Evolutionary conservation across 2,797 vertebrate species (phyloP).

Genomic region (Schizopygopsis pylzovi): DNA sequence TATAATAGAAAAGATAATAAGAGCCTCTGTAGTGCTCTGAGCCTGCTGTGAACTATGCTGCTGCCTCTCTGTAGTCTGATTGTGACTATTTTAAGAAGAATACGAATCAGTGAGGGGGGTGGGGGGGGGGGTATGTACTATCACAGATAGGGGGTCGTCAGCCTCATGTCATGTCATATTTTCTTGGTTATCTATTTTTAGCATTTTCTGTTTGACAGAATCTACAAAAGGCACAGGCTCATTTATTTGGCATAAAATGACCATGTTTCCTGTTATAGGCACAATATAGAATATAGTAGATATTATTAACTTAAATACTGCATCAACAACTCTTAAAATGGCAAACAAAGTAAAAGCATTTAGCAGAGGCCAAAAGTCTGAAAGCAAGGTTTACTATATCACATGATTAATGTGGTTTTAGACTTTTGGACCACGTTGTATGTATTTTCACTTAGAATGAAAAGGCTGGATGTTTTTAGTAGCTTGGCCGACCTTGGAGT

Average conservation of each 20-base stretch:
- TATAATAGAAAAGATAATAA: constrained; percentile 55
- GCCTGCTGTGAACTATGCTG: constrained; percentile 41
- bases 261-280: neutral
- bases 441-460: neutral
- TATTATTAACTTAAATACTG: neutral
- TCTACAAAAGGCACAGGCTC: neutral
- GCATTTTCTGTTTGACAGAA: neutral
- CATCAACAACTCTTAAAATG: neutral
- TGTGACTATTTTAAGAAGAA: constrained; percentile 54
- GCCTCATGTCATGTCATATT: neutral
- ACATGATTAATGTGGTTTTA: neutral
- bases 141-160: constrained; percentile 17
- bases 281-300: neutral
- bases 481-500: constrained; percentile 90
- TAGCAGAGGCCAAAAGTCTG: neutral
- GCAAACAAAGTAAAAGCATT: neutral
- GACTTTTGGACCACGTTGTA: neutral
- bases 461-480: constrained; percentile 67
- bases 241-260: neutral
- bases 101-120: constrained; percentile 47
- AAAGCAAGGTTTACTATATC: neutral
- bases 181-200: neutral
- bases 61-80: constrained; percentile 22
- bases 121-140: neutral
- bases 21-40: constrained; percentile 47